A percentile compares a stretch with the other conserved stretches of the same genome.
These are phyloP conservation scores for Chironomus riparius DNA, from an alignment of 2,888 invertebrate species.

Conservation along the genomic window DNA sequence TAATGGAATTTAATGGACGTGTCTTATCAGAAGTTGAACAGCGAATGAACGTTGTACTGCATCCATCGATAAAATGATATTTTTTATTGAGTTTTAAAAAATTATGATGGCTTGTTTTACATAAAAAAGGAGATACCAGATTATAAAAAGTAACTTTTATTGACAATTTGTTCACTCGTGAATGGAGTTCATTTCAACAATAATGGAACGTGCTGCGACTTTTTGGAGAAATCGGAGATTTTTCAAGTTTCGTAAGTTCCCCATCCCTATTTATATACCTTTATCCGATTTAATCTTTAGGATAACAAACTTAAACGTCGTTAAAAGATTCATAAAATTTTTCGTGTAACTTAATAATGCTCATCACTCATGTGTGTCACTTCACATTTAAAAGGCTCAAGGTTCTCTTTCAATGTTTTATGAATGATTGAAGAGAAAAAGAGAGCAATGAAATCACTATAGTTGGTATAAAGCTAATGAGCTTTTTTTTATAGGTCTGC, in stretches of 20 bases:
- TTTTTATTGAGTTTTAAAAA: background rate
- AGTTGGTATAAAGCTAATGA: no score
- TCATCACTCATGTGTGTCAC: slow-evolving; percentile 9
- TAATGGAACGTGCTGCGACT: background rate
- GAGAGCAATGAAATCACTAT: no score
- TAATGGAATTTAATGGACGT: slow-evolving; percentile 8
- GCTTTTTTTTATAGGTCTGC: no score
- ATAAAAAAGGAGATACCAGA: background rate
- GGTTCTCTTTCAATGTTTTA: background rate
- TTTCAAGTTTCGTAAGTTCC: slow-evolving; percentile 20
- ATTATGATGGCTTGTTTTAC: background rate
- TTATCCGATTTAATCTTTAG: background rate
- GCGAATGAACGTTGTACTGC: background rate
- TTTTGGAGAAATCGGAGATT: slow-evolving; percentile 23
- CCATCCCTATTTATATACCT: no score
- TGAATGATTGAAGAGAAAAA: no score
- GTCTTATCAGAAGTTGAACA: background rate
- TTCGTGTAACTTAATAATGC: background rate
- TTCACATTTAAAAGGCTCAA: background rate
- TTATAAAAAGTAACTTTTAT: no score
- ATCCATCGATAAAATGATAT: background rate
- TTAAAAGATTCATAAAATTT: background rate
- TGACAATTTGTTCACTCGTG: background rate
- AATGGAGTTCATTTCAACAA: slow-evolving; percentile 5
- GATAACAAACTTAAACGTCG: background rate